phyloP scores from a whole-genome alignment of 2,797 vertebrate species.

The Acanthornis magna region DNA sequence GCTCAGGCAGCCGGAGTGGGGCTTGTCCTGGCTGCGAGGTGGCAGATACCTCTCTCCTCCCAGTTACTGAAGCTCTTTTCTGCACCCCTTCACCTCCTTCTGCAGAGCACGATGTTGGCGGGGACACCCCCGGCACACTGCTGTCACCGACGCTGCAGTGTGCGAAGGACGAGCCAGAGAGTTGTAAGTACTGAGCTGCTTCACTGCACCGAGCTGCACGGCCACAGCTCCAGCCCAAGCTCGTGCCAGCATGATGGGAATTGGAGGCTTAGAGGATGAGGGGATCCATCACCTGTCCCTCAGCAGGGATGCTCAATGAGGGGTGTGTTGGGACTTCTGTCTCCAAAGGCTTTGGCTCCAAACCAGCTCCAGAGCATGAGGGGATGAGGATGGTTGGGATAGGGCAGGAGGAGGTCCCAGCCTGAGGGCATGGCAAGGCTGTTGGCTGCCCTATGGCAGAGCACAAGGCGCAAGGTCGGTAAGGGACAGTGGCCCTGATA shows the following conservation, averaged over 20 bases:
- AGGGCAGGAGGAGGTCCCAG: not conserved
- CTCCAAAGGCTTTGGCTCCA: not conserved
- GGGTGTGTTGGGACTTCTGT: not conserved
- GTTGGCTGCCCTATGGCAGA: not conserved
- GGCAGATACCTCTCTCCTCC: not conserved
- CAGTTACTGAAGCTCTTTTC: not conserved
- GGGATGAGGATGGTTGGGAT: not conserved
- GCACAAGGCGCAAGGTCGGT: not conserved
- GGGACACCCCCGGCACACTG: rapidly evolving
- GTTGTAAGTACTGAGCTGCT: not conserved
- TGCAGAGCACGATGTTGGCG: rapidly evolving
- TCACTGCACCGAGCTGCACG: not conserved
- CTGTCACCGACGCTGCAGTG: not conserved
- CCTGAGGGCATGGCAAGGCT: not conserved
- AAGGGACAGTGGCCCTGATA: not conserved
- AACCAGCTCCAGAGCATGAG: not conserved
- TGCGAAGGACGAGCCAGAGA: not conserved
- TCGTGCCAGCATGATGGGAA: not conserved
- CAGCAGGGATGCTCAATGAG: rapidly evolving
- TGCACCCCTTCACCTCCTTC: not conserved
- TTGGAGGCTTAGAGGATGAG: not conserved
- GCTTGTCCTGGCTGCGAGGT: not conserved
- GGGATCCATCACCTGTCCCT: rapidly evolving
- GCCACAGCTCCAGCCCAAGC: not conserved
- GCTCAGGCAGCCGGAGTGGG: not conserved